Evolutionary conservation across 2,888 invertebrate genomes (phyloP).

Genomic region (Torymus auratus): DNA sequence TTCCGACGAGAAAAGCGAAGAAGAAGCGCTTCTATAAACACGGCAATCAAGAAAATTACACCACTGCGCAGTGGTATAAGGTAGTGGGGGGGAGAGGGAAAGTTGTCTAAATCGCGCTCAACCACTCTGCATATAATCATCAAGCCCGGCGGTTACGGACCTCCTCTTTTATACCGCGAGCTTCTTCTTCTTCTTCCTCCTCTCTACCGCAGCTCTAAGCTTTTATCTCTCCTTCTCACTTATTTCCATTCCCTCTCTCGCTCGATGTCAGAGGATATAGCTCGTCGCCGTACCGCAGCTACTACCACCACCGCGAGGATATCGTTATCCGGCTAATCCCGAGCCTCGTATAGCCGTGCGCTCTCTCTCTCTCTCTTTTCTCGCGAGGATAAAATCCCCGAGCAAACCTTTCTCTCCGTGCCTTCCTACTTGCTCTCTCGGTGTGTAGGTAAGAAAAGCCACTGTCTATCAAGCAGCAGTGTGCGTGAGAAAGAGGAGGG

Average conservation of each 20-base stretch:
- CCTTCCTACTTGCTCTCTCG: constrained; percentile 28
- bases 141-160: constrained; percentile 42
- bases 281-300: too few relatives aligned
- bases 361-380: constrained; percentile 59
- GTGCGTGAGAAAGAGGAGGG: constrained; percentile 3
- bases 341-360: constrained; percentile 63
- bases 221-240: constrained; percentile 55
- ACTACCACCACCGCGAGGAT: constrained; percentile 56
- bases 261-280: constrained; percentile 7
- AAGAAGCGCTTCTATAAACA: constrained; percentile 24
- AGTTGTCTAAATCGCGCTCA: constrained; percentile 46
- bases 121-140: constrained; percentile 51
- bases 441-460: constrained; percentile 51
- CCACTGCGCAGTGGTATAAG: background rate
- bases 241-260: constrained; percentile 43
- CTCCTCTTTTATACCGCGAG: constrained; percentile 35
- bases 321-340: constrained; percentile 69
- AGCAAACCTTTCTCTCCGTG: constrained; percentile 54
- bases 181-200: constrained; percentile 39
- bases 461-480: constrained; percentile 33
- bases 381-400: constrained; percentile 52
- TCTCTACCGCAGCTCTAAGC: constrained; percentile 50
- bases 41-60: constrained; percentile 53
- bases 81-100: background rate
- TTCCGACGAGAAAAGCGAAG: background rate